Base-by-base conservation (phyloP, 1,140 invertebrate genomes). In the Lerema accius region DNA sequence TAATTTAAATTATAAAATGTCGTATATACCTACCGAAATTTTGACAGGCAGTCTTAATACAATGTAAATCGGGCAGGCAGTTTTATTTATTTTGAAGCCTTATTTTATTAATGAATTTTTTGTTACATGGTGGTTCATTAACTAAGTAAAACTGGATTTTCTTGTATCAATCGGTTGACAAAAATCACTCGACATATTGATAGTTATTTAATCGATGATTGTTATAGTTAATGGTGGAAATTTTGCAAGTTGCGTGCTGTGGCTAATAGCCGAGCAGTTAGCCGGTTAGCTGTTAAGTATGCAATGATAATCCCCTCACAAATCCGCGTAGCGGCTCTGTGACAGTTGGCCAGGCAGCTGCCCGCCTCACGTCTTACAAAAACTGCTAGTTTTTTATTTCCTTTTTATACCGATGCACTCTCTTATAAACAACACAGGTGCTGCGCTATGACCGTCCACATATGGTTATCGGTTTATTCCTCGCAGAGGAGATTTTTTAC, bases 371-470 rank as follows among this genome's bases (percentile, higher is more conserved):
- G 82, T 81, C 73, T 71, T 78, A 90, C 81, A 86, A 89, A 89
- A 90, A 88, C 80, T 78, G 69, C 62, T 78, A 84, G 80, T 87
- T 90, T 90, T 89, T 90, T 84, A 66, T 72, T 63, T 67, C 72
- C 76, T 90, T 90, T 88, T 90, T 86, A 85, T 86, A 76, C 70
- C 70, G 76, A 84, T 80, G 80, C 81, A 90, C 82, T 89, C 76
- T 84, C 87, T 83, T 89, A 88, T 87, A 90, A 88, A 87, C 83
- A 89, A 90, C 87, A 90, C 87, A 90, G 87, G 87, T 89, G 87
- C 84, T 85, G 69, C 73, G 79, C 78, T 78, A 83, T 83, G 79
- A 80, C 76, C 72, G 73, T 83, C 80, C 82, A 82, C 85, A 89
- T 89, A 88, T 90, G 87, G 84, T 84, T 86, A 86, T 86, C 76